Percentiles rank a stretch among this genome's conserved stretches.
phyloP scores from a whole-genome alignment of 2,113 vertebrate species.

The Xenopus laevis region DNA sequence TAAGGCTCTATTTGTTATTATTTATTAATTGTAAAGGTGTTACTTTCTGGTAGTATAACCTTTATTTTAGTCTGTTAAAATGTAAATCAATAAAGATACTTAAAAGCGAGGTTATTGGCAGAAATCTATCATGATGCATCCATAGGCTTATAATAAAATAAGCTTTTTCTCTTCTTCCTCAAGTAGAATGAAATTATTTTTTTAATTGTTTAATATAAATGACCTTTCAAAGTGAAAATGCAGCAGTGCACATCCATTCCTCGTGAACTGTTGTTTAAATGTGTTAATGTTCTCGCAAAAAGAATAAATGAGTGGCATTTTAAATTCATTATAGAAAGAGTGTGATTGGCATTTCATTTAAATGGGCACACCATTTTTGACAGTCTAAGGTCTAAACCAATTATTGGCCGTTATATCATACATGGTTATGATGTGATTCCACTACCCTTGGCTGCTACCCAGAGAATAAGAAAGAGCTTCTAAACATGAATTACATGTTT shows the following conservation, averaged over 20 bases:
- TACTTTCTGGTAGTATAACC: too few species aligned
- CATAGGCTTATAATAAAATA: not conserved
- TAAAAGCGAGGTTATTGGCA: not conserved
- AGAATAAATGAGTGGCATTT: not conserved
- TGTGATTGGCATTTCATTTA: not conserved
- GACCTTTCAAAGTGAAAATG: not conserved
- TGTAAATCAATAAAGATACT: too few species aligned
- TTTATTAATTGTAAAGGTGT: too few species aligned
- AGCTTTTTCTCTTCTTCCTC: not conserved
- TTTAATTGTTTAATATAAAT: not conserved
- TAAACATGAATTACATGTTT: too few species aligned
- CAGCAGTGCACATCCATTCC: not conserved
- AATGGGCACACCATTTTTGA: not conserved
- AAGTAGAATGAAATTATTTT: not conserved
- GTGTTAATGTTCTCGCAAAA: not conserved
- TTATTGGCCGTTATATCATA: not conserved
- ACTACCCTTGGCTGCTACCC: not conserved
- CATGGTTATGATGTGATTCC: not conserved
- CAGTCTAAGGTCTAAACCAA: not conserved
- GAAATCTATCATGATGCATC: not conserved
- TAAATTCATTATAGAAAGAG: not conserved
- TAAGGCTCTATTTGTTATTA: too few species aligned
- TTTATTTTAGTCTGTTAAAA: too few species aligned
- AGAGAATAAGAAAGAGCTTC: too few species aligned
- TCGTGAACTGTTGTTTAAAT: not conserved